These are phyloP conservation scores for Aspidiotus destructor DNA, from an alignment of 2,888 invertebrate species.

Conservation along the genomic window DNA sequence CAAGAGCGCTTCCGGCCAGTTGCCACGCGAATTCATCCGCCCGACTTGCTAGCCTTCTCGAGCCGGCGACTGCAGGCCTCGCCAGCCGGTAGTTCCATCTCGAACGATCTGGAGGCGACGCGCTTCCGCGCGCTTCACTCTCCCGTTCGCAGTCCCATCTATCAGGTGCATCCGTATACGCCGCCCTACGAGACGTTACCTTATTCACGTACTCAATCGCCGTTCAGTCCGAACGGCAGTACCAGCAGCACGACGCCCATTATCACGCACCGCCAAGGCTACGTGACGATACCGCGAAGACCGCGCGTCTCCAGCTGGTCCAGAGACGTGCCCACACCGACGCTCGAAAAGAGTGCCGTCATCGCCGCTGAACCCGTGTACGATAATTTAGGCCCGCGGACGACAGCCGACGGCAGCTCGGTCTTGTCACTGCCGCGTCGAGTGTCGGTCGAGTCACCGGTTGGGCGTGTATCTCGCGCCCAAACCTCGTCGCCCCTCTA, in stretches of 20 bases:
- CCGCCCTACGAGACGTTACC: conserved; percentile 74
- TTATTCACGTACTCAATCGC: conserved; percentile 67
- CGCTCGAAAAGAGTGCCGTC: conserved; percentile 39
- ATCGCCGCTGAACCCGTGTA: conserved; percentile 66
- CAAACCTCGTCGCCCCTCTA: conserved; percentile 26
- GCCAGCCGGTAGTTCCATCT: conserved; percentile 70
- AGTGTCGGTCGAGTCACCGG: conserved; percentile 34
- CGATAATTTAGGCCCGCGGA: conserved; percentile 73
- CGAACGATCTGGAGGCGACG: conserved; percentile 59
- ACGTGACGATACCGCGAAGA: conserved; percentile 75
- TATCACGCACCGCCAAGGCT: conserved; percentile 64
- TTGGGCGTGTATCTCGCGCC: conserved; percentile 32
- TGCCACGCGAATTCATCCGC: conserved; percentile 51
- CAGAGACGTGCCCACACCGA: conserved; percentile 51
- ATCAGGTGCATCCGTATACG: conserved; percentile 50
- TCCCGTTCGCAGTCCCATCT: conserved; percentile 46
- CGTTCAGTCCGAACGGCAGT: conserved; percentile 51
- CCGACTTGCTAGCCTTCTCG: conserved; percentile 71
- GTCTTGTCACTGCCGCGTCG: conserved; percentile 34
- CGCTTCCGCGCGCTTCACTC: conserved; percentile 45
- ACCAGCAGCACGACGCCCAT: conserved; percentile 47
- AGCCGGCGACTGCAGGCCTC: conserved; percentile 52
- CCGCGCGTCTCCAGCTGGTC: conserved; percentile 76
- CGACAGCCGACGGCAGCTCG: conserved; percentile 71
- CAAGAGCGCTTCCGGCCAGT: conserved; percentile 35